Percentiles rank a stretch among this genome's conserved stretches.
phyloP scores from a whole-genome alignment of 2,113 vertebrate genomes.

The Otolemur garnettii region DNA sequence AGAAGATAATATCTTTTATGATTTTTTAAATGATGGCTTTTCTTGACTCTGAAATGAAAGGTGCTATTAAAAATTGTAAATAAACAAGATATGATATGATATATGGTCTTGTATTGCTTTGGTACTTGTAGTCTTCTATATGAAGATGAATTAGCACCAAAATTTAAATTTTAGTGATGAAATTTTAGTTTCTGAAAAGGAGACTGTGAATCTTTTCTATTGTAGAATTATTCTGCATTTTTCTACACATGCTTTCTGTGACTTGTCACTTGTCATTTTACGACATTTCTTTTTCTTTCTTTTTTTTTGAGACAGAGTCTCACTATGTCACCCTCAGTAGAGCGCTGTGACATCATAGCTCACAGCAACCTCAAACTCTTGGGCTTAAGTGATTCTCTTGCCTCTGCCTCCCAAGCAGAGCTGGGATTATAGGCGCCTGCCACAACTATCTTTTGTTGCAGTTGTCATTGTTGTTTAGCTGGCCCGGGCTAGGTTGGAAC shows the following conservation, averaged over 20 bases:
- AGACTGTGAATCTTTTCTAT: background rate
- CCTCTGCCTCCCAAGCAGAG: too few relatives aligned
- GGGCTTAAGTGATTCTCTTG: too few relatives aligned
- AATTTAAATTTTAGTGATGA: background rate
- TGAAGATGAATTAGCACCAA: background rate
- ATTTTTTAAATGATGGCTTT: conserved; percentile 41
- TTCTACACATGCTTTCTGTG: background rate
- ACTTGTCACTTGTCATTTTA: background rate
- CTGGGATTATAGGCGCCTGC: too few relatives aligned
- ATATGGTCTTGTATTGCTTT: background rate
- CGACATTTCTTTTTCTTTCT: background rate
- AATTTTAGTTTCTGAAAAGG: conserved; percentile 5
- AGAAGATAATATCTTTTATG: background rate
- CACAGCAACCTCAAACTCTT: too few relatives aligned
- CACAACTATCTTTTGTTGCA: too few relatives aligned
- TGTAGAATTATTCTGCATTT: background rate
- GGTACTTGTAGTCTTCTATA: background rate
- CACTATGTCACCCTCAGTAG: too few relatives aligned
- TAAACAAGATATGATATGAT: background rate
- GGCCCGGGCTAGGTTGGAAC: too few relatives aligned
- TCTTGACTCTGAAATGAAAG: conserved; percentile 45
- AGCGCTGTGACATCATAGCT: too few relatives aligned
- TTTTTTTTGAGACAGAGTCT: too few relatives aligned
- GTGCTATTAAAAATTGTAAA: background rate
- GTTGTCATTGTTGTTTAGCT: too few relatives aligned